These are phyloP conservation scores for human DNA, from an alignment of 2,113 vertebrate species.

Conservation along the genomic window GRCh38 chr15:101663501-101664000, in stretches of 20 bases:
- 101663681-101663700: background rate
- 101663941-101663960: background rate
- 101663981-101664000: background rate
- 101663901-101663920: background rate
- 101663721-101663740: conserved; percentile 8
- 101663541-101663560: background rate
- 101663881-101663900: background rate
- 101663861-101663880: background rate
- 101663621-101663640: background rate
- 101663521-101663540: background rate
- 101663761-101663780: background rate
- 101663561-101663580: background rate
- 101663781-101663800: background rate
- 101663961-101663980: background rate
- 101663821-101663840: background rate
- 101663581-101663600: background rate
- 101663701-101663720: background rate
- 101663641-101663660: background rate
- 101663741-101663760: background rate
- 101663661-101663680: background rate
- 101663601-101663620: background rate
- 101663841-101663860: background rate
- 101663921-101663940: background rate
- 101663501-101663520: background rate
- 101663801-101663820: background rate